A percentile compares a stretch with the other conserved stretches of the same genome.
These are phyloP conservation scores for Mantis religiosa DNA, from an alignment of 2,888 invertebrate species.

Conservation along the genomic window DNA sequence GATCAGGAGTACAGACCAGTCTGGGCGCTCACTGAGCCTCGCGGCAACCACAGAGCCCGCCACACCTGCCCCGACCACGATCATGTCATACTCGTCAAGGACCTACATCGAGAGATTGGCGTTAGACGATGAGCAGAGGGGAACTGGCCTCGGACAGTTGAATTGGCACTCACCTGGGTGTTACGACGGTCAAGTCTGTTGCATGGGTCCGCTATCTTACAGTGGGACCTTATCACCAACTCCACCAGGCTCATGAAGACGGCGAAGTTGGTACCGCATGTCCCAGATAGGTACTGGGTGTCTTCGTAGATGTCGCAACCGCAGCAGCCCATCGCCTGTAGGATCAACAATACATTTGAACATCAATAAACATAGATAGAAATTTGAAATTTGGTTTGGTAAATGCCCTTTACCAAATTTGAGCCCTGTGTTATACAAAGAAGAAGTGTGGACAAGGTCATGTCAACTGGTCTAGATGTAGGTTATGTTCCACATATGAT, in stretches of 20 bases:
- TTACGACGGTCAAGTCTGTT: conserved; percentile 30
- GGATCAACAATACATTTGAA: no score
- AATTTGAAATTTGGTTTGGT: no score
- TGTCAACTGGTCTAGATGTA: no score
- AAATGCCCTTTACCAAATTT: no score
- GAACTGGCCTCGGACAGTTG: not conserved
- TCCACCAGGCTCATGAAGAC: conserved; percentile 38
- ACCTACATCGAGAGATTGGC: not conserved
- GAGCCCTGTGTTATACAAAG: no score
- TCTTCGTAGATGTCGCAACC: conserved; percentile 33
- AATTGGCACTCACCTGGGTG: not conserved
- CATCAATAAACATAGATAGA: no score
- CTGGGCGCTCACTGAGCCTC: conserved; percentile 66
- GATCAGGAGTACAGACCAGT: conserved; percentile 67
- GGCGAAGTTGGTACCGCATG: conserved; percentile 35
- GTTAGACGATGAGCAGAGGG: not conserved
- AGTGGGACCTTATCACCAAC: conserved; percentile 35
- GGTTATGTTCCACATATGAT: no score
- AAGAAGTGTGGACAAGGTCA: no score
- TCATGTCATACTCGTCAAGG: conserved; percentile 14
- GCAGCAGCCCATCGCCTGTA: not conserved
- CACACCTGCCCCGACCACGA: conserved; percentile 23
- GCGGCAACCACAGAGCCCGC: conserved; percentile 19
- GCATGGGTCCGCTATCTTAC: conserved; percentile 37
- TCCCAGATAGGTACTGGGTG: conserved; percentile 33